Evolutionary conservation across 2,888 invertebrate species (phyloP).

Genomic region (Rotaria socialis): DNA sequence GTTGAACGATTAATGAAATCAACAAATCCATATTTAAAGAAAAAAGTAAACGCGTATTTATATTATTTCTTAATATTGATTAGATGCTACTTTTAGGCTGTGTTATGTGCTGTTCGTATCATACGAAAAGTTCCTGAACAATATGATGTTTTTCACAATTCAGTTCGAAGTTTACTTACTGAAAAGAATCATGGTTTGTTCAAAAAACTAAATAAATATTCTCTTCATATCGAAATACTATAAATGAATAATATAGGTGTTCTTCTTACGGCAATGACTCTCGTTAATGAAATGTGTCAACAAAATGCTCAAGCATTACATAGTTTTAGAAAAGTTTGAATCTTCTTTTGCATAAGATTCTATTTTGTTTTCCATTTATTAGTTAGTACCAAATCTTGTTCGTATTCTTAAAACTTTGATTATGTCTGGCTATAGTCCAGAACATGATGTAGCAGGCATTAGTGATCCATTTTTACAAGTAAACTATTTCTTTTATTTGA

Average conservation of each 20-base stretch:
- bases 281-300: constrained; percentile 99
- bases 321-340: constrained; percentile 89
- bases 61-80: too few species aligned
- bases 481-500: constrained; percentile 58
- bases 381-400: constrained; percentile 97
- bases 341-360: neutral
- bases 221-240: constrained; percentile 49
- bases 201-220: constrained; percentile 47
- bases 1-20: constrained; percentile 96
- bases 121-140: constrained; percentile 95
- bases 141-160: constrained; percentile 98
- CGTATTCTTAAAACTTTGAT: constrained; percentile 95
- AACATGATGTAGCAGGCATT: constrained; percentile 98
- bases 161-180: constrained; percentile 85
- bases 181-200: constrained; percentile 85
- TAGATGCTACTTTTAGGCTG: constrained; percentile 59
- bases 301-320: constrained; percentile 90
- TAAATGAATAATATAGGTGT: constrained; percentile 67
- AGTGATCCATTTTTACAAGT: constrained; percentile 98
- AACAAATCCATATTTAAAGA: constrained; percentile 95
- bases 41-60: constrained; percentile 66
- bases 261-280: constrained; percentile 89
- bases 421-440: constrained; percentile 95
- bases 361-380: constrained; percentile 50
- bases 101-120: constrained; percentile 82